Evolutionary conservation across 2,888 invertebrate species (phyloP).

Genomic region (Listrodromus nycthemerus): DNA sequence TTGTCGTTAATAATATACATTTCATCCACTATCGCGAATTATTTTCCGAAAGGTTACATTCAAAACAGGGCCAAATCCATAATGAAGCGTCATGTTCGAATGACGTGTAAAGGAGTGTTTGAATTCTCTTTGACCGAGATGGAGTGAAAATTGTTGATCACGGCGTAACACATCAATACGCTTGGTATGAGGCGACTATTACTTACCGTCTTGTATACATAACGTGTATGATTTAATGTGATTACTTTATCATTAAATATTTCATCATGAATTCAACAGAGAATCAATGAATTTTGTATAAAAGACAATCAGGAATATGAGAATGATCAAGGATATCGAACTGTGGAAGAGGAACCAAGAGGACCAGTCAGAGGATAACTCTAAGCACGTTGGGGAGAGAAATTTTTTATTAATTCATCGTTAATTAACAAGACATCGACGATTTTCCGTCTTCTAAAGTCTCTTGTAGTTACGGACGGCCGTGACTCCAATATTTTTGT

Average conservation of each 20-base stretch:
- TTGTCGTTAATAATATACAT: too few species aligned
- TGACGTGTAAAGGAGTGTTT: too few species aligned
- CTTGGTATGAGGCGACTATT: constrained; percentile 72
- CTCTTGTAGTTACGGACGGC: constrained; percentile 79
- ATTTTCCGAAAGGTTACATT: too few species aligned
- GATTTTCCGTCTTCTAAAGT: constrained; percentile 71
- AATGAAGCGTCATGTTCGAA: too few species aligned
- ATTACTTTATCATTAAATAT: constrained; percentile 81
- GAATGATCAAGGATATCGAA: constrained; percentile 5
- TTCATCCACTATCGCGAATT: too few species aligned
- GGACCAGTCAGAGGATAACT: not conserved
- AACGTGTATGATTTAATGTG: constrained; percentile 83
- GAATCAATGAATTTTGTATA: constrained; percentile 64
- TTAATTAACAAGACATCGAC: constrained; percentile 5
- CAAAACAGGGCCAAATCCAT: too few species aligned
- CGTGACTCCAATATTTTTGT: constrained; percentile 73
- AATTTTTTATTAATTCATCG: constrained; percentile 52
- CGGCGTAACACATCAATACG: constrained; percentile 73
- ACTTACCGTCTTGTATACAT: constrained; percentile 80
- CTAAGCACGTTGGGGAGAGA: constrained; percentile 20
- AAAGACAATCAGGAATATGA: constrained; percentile 14
- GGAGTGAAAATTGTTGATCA: too few species aligned
- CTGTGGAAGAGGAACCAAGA: not conserved
- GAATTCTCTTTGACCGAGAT: too few species aligned
- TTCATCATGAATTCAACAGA: constrained; percentile 76